Base-by-base conservation (phyloP, 2,113 vertebrate species). In the Hippolais icterina region DNA sequence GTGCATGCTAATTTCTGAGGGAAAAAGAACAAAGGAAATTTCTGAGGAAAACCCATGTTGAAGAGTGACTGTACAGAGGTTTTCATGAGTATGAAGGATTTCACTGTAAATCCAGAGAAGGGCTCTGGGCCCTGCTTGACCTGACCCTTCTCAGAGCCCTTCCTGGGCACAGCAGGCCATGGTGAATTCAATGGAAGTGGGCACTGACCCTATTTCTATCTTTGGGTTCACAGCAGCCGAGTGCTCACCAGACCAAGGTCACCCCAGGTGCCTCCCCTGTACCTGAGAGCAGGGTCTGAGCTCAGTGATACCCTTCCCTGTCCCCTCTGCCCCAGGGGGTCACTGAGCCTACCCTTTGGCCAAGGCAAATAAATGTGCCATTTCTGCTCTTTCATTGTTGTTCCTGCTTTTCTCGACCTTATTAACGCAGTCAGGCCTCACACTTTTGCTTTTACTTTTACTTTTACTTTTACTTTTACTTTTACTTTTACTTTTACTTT, bases 1-100 rank as follows among this genome's bases (percentile, higher is more conserved):
- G 19, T 89, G 83, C 80, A 92, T 93, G 74, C 44, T 90, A 71
- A 95, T 96, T 93, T 96, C 49, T 69, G 71, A 63, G 44, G 31
- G 65, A 52, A 89, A 78, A 90, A 86, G 72, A 76, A 59, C 57
- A 87, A 83, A 91, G 77, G 16, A 63, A 54, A 46, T 41, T 93
- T 95, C 56, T 92, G 81, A 65, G 39, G 68, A 71, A 90, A 83
- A 87, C 49, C 10, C 54, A n/a, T 21, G 3, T 24, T 37, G 41
- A 85, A 70, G 49, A 71, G 23, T 0, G 1, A 53, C 37, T 95
- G 29, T n/a, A 8, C 14, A 22, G 68, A 23, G 59, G n/a, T 22
- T 77, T 93, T 86, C 22, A 22, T 24, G n/a, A 57, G 23, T 42
- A 35, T 47, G 61, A 54, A 72, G 37, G 0, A 0, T 42, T 27